A percentile compares a stretch with the other conserved stretches of the same genome.
Evolutionary conservation across 1,140 invertebrate species (phyloP).

Genomic region (Zaprionus lachaisei): DNA sequence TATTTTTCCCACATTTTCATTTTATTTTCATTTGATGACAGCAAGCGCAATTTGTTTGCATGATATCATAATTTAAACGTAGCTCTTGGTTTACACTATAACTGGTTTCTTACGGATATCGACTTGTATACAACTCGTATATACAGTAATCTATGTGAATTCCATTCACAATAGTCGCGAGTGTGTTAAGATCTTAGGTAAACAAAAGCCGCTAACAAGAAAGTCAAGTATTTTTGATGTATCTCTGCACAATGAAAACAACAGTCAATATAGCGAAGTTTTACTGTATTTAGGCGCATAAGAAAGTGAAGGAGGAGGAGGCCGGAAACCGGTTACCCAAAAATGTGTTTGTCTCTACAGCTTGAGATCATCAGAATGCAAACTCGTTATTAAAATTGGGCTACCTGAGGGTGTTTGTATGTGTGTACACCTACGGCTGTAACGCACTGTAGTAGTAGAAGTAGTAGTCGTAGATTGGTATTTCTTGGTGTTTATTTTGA

Average conservation of each 20-base stretch:
- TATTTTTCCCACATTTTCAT: not conserved
- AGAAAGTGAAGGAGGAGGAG: conserved; percentile 41
- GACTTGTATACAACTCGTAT: not conserved
- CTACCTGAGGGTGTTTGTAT: conserved; percentile 11
- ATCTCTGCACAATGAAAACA: not conserved
- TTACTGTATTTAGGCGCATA: conserved; percentile 23
- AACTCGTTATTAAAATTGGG: conserved; percentile 70
- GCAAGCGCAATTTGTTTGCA: conserved; percentile 21
- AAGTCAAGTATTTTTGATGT: not conserved
- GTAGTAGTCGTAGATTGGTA: conserved; percentile 10
- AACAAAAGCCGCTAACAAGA: not conserved
- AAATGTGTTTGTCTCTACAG: conserved; percentile 15
- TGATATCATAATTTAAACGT: conserved; percentile 59
- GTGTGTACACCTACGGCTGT: not conserved
- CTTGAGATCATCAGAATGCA: conserved; percentile 58
- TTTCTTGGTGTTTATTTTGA: conserved; percentile 57
- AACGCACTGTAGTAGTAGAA: conserved; percentile 29
- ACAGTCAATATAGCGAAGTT: not conserved
- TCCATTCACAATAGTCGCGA: not conserved
- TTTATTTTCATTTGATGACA: conserved; percentile 2
- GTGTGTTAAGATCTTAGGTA: not conserved
- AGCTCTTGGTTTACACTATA: conserved; percentile 16
- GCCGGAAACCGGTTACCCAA: conserved; percentile 49
- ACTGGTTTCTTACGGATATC: conserved; percentile 31
- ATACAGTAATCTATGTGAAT: conserved; percentile 14